phyloP scores from a whole-genome alignment of 2,797 vertebrate species.

The Sylvia borin region DNA sequence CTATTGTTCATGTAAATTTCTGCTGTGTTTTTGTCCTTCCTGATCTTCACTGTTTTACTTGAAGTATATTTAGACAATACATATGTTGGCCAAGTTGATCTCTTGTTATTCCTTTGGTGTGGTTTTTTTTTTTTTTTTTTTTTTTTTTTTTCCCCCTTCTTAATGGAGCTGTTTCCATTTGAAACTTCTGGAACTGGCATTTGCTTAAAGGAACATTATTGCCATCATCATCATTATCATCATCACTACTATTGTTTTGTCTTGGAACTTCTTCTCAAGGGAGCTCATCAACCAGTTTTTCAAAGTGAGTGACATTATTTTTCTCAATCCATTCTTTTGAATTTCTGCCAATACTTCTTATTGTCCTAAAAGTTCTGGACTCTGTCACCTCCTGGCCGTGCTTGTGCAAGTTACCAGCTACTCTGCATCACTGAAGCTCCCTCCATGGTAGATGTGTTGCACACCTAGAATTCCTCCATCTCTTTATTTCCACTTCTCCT shows the following conservation, averaged over 20 bases:
- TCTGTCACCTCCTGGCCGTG: neutral
- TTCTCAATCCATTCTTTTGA: neutral
- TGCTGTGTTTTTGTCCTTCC: neutral
- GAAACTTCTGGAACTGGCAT: neutral
- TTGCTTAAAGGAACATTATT: neutral
- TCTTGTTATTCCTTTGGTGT: neutral
- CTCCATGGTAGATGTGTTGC: neutral
- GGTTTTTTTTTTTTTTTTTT: too few relatives aligned
- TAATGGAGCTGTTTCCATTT: neutral
- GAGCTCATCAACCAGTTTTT: neutral
- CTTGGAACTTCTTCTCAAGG: neutral
- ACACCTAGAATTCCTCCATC: neutral
- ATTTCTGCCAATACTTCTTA: neutral
- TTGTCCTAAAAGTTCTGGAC: neutral
- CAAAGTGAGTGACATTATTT: neutral
- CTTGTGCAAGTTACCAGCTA: neutral
- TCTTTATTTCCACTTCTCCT: neutral
- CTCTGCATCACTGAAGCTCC: neutral
- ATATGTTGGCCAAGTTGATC: neutral
- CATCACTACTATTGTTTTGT: neutral
- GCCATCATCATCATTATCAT: neutral
- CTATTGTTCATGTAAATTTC: neutral
- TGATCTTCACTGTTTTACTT: neutral
- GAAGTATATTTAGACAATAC: neutral
- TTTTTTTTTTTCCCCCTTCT: too few relatives aligned